A percentile compares a stretch with the other conserved stretches of the same genome.
Evolutionary conservation across 2,888 invertebrate species (phyloP).

Genomic region (Drosophila bunnanda): DNA sequence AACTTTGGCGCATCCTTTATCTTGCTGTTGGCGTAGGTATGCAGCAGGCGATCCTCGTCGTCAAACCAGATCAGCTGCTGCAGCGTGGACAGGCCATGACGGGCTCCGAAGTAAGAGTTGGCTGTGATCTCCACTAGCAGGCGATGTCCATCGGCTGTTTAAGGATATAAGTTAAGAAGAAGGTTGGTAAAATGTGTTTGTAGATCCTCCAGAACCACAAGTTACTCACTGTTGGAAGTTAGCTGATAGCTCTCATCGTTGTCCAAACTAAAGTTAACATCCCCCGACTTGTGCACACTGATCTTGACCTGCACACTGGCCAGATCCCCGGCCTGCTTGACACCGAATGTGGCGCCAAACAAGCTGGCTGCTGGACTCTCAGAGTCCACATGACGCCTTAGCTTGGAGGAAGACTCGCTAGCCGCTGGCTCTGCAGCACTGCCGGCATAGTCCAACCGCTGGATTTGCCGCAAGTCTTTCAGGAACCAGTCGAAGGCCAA

Average conservation of each 20-base stretch:
- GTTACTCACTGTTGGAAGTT: slow-evolving; percentile 85
- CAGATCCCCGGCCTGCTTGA: slow-evolving; percentile 77
- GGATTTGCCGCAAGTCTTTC: slow-evolving; percentile 82
- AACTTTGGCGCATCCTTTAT: slow-evolving; percentile 91
- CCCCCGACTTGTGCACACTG: slow-evolving; percentile 86
- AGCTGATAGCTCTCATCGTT: slow-evolving; percentile 92
- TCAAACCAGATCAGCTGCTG: slow-evolving; percentile 93
- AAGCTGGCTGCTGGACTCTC: slow-evolving; percentile 44
- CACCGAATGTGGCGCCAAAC: slow-evolving; percentile 66
- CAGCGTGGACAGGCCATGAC: slow-evolving; percentile 91
- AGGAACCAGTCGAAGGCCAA: slow-evolving; percentile 82
- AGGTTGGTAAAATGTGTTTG: not conserved
- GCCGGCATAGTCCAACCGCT: slow-evolving; percentile 73
- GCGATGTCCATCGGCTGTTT: slow-evolving; percentile 78
- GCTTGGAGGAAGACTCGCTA: slow-evolving; percentile 47
- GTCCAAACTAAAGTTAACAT: slow-evolving; percentile 87
- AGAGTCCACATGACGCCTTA: slow-evolving; percentile 44
- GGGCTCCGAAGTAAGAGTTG: slow-evolving; percentile 90
- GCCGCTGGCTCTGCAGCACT: slow-evolving; percentile 37
- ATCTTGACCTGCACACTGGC: slow-evolving; percentile 84
- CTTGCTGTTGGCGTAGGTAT: slow-evolving; percentile 88
- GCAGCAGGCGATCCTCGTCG: slow-evolving; percentile 87
- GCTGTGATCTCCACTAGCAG: slow-evolving; percentile 88
- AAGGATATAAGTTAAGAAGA: not conserved
- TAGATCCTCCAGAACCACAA: too few relatives aligned